A percentile compares a stretch with the other conserved stretches of the same genome.
phyloP scores from a whole-genome alignment of 2,888 invertebrate species.

The Scaptomyza parva region DNA sequence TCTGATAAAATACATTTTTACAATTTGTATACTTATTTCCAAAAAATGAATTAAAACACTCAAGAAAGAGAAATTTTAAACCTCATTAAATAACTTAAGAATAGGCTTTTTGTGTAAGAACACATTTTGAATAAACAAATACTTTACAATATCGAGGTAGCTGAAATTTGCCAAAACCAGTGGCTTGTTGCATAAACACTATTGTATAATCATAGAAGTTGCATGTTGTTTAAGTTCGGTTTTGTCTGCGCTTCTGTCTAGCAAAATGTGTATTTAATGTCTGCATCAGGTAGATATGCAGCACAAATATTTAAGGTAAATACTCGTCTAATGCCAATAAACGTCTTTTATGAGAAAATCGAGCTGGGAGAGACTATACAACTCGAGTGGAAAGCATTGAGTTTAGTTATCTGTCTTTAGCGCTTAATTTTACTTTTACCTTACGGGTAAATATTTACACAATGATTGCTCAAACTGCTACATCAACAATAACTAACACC shows the following conservation, averaged over 20 bases:
- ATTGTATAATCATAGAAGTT: slow-evolving; percentile 20
- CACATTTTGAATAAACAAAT: slow-evolving; percentile 4
- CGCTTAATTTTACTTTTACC: slow-evolving; percentile 74
- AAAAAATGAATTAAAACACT: too few relatives aligned
- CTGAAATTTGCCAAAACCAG: slow-evolving; percentile 8
- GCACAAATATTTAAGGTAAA: slow-evolving; percentile 45
- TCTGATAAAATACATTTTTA: too few relatives aligned
- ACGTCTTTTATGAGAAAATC: slow-evolving; percentile 15
- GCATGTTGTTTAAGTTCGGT: slow-evolving; percentile 16
- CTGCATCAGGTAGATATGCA: slow-evolving; percentile 34
- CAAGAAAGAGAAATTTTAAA: too few relatives aligned
- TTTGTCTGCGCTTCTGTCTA: slow-evolving; percentile 10
- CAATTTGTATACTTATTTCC: too few relatives aligned
- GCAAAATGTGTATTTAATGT: slow-evolving; percentile 49
- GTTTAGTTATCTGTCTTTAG: slow-evolving; percentile 36
- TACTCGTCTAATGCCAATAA: slow-evolving; percentile 33
- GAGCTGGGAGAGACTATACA: background rate
- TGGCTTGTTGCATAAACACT: slow-evolving; percentile 17
- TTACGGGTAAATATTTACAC: slow-evolving; percentile 71
- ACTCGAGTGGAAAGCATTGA: background rate
- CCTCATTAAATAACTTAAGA: too few relatives aligned
- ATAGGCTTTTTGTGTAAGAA: too few relatives aligned
- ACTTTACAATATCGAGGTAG: slow-evolving; percentile 16
- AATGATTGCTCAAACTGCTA: slow-evolving; percentile 55
- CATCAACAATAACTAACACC: slow-evolving; percentile 12